Evolutionary conservation across 2,113 vertebrate species (phyloP).

Genomic region (Meles meles): DNA sequence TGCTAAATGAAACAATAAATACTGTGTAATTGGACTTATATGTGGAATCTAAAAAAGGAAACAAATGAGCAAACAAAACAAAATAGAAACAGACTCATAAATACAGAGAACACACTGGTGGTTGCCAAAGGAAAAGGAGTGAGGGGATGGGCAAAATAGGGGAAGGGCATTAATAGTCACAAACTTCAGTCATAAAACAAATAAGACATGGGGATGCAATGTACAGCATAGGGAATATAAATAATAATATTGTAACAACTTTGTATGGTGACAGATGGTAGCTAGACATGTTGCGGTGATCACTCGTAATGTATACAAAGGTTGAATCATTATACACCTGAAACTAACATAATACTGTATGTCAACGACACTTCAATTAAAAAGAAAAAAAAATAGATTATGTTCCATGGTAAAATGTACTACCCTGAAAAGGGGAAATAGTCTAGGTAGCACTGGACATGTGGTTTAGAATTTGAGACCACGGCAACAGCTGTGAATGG

Average conservation of each 20-base stretch:
- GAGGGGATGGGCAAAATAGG: background rate
- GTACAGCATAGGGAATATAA: background rate
- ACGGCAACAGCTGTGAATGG: background rate
- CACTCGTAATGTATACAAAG: background rate
- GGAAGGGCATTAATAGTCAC: background rate
- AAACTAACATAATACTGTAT: background rate
- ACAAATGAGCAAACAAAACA: background rate
- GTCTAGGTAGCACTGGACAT: background rate
- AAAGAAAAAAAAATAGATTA: background rate
- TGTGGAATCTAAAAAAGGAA: background rate
- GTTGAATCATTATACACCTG: background rate
- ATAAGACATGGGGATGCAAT: background rate
- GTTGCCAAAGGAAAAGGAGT: background rate
- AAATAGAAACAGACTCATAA: background rate
- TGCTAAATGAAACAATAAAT: background rate
- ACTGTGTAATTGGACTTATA: background rate
- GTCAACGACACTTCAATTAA: background rate
- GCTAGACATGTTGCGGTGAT: background rate
- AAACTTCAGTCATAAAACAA: background rate
- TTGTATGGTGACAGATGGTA: background rate
- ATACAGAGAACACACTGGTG: background rate
- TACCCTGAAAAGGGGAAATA: background rate
- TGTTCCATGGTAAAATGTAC: background rate
- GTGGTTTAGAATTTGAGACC: constrained; percentile 13
- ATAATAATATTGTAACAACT: background rate